phyloP scores from a whole-genome alignment of 2,797 vertebrate species.

The Urosaurus nigricauda region DNA sequence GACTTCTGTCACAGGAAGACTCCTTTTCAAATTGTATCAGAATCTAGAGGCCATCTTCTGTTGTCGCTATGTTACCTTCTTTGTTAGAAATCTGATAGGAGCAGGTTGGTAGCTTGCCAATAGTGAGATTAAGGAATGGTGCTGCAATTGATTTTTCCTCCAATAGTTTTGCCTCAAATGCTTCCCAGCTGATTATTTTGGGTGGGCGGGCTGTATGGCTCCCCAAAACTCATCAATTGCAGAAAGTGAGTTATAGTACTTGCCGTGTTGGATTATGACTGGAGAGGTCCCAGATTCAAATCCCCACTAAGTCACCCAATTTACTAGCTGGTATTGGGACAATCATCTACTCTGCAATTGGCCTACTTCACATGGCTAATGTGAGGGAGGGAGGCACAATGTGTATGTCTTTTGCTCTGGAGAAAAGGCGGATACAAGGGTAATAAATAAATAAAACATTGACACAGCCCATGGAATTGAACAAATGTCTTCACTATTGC shows the following conservation, averaged over 20 bases:
- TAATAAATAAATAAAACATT: neutral
- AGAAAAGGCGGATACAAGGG: neutral
- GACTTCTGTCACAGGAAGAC: neutral
- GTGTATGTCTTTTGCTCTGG: no score
- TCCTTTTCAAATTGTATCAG: neutral
- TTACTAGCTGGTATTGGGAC: neutral
- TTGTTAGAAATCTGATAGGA: neutral
- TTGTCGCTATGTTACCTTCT: neutral
- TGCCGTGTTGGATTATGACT: neutral
- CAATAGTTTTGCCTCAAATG: no score
- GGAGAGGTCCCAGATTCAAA: neutral
- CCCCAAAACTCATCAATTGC: neutral
- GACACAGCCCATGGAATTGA: neutral
- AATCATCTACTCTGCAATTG: no score
- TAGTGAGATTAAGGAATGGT: neutral
- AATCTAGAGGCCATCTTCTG: neutral
- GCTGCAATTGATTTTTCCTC: no score
- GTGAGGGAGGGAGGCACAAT: neutral
- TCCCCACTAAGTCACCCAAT: neutral
- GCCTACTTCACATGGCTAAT: neutral
- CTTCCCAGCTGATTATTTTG: no score
- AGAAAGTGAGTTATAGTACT: neutral
- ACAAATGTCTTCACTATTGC: neutral
- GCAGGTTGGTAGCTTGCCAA: no score
- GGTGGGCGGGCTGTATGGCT: no score